Conservation (phyloP, 2,888 invertebrate genomes). For the Aspidiotus rigidus region DNA sequence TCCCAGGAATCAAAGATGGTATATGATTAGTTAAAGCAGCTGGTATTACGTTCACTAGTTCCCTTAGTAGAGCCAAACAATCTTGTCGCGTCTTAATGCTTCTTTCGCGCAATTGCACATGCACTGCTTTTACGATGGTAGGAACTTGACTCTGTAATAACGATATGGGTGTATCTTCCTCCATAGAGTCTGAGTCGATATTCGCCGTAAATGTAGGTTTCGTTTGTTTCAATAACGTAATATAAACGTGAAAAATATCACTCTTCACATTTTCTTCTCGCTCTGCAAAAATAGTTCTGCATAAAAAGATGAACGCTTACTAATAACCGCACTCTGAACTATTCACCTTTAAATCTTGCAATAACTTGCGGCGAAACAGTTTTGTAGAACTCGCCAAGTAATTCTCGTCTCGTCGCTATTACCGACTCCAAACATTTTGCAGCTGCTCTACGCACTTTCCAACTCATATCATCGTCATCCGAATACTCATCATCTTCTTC, state of each 20-base stretch:
- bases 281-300: slow-evolving; percentile 51
- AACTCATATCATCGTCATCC: slow-evolving; percentile 99
- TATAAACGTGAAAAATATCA: slow-evolving; percentile 93
- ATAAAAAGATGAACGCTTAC: too few species aligned
- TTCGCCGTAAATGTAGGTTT: slow-evolving; percentile 55
- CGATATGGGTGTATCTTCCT: slow-evolving; percentile 52
- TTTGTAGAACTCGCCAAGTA: slow-evolving; percentile 78
- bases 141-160: slow-evolving; percentile 48
- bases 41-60: slow-evolving; percentile 79
- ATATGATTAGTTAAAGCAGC: slow-evolving; percentile 79
- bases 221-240: slow-evolving; percentile 84
- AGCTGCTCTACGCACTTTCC: slow-evolving; percentile 93
- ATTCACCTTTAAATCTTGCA: slow-evolving; percentile 74
- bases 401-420: slow-evolving; percentile 82
- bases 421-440: slow-evolving; percentile 96
- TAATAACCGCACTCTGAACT: background rate
- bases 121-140: slow-evolving; percentile 75
- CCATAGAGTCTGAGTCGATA: slow-evolving; percentile 61
- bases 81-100: slow-evolving; percentile 83
- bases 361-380: slow-evolving; percentile 86
- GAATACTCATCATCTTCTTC: slow-evolving; percentile 92
- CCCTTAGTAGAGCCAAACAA: slow-evolving; percentile 81
- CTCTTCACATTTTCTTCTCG: slow-evolving; percentile 98
- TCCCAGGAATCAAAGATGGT: slow-evolving; percentile 74
- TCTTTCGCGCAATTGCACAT: slow-evolving; percentile 75